Base-by-base conservation (phyloP, 2,797 vertebrate species). In the Meriones psammophilus region DNA sequence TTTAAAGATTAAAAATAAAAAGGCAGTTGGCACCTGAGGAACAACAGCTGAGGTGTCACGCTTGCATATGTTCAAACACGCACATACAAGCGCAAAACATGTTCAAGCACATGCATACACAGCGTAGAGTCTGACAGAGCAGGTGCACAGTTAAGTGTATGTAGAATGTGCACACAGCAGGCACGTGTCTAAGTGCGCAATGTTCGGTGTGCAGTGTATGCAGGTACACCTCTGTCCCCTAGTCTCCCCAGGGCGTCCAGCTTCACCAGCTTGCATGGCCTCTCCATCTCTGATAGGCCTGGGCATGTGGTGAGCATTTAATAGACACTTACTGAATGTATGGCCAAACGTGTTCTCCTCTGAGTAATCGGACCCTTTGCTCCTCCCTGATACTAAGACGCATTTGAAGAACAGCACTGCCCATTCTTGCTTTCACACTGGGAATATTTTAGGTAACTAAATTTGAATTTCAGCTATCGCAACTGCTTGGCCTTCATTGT, bases 381-480 rank as follows among this genome's bases (percentile, higher is more conserved):
- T 94, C 88, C 77, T 78, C 54, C 78, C 39, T 71, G 20, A 84
- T 24, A 60, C 20, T 71, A 83, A 86, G 85, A 85, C 50, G 84
- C 69, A 91, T 4, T 33, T 54, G 62, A 74, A 18, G 54, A 78
- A 73, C 68, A 22, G 3, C n/a, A 17, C 18, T 74, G 69, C n/a
- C 30, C 68, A 30, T 93, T 68, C 89, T 96, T 79, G 50, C 79
- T 91, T 76, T 77, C 64, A 50, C 33, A 39, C 24, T 39, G 33
- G 80, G 42, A 94, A 77, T 79, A 68, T 36, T 71, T 92, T n/a
- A 77, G 81, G 62, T 85, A 42, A 39, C 58, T 79, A 58, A 89
- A 78, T 66, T 54, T 79, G 66, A 94, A 92, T 89, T 56, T 88
- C 78, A 76, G 15, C 68, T 56, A 10, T 62, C 58, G 46, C 86